phyloP scores from a whole-genome alignment of 2,888 invertebrate genomes.

The Tolmerus cingulatus region DNA sequence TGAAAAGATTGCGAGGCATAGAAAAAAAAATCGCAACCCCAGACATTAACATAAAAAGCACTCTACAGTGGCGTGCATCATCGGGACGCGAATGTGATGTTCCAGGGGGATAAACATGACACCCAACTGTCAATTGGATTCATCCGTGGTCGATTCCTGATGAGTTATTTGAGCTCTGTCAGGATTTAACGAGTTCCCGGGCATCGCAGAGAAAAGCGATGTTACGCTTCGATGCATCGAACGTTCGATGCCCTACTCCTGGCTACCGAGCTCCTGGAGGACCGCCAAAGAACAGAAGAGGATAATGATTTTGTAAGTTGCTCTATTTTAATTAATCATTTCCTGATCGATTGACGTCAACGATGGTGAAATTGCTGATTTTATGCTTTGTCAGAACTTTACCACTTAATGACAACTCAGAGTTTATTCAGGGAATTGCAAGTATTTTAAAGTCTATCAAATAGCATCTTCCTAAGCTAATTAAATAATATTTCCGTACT shows the following conservation, averaged over 20 bases:
- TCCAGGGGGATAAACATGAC: slow-evolving; percentile 63
- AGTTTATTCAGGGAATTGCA: neutral
- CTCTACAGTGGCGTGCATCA: slow-evolving; percentile 48
- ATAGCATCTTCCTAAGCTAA: neutral
- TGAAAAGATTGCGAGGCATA: slow-evolving; percentile 50
- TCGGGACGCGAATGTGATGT: slow-evolving; percentile 49
- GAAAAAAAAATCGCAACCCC: slow-evolving; percentile 48
- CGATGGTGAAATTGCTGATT: slow-evolving; percentile 60
- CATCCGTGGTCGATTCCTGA: slow-evolving; percentile 59
- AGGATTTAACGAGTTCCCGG: slow-evolving; percentile 14
- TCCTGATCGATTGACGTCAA: slow-evolving; percentile 63
- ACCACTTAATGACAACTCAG: neutral
- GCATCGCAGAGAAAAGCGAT: neutral
- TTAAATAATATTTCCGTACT: no score
- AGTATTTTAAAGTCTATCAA: neutral
- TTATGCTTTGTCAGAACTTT: neutral
- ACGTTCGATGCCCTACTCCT: neutral
- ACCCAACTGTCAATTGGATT: slow-evolving; percentile 64
- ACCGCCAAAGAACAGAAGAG: neutral
- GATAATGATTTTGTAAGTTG: slow-evolving; percentile 44
- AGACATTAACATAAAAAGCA: slow-evolving; percentile 52
- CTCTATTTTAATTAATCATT: slow-evolving; percentile 60
- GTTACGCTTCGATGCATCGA: neutral
- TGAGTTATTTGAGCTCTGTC: slow-evolving; percentile 34
- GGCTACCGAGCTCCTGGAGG: neutral